A percentile compares a stretch with the other conserved stretches of the same genome.
Evolutionary conservation across 1,140 invertebrate genomes (phyloP).

Genomic region (Atta cephalotes): DNA sequence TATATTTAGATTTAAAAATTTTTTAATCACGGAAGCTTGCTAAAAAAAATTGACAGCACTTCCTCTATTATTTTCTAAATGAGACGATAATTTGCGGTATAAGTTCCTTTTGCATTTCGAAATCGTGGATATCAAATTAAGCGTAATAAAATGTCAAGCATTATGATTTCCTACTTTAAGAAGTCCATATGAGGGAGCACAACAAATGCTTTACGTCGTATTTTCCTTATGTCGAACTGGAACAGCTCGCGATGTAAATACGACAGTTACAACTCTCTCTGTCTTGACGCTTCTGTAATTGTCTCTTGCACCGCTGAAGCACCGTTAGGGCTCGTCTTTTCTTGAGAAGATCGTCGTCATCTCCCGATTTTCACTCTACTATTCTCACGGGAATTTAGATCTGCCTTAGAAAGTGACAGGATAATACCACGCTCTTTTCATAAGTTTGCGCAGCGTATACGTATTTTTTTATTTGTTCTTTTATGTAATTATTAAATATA

Average conservation of each 20-base stretch:
- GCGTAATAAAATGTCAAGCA: not conserved
- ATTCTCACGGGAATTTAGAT: slow-evolving; percentile 38
- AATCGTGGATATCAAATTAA: not conserved
- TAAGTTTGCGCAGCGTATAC: no score
- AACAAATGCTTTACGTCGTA: not conserved
- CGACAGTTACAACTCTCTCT: slow-evolving; percentile 41
- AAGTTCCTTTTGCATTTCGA: not conserved
- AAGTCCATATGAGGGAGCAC: not conserved
- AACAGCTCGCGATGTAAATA: slow-evolving; percentile 33
- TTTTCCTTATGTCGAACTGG: slow-evolving; percentile 47
- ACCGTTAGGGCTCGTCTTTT: slow-evolving; percentile 61
- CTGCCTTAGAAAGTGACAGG: slow-evolving; percentile 40
- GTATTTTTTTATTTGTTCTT: no score
- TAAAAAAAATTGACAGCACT: not conserved
- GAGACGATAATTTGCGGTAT: slow-evolving; percentile 1
- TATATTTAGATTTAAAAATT: not conserved
- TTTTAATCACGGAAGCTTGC: not conserved
- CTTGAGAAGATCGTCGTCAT: slow-evolving; percentile 14
- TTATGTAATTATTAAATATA: no score
- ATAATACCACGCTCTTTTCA: slow-evolving; percentile 1
- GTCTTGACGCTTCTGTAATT: slow-evolving; percentile 54
- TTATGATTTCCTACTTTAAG: not conserved
- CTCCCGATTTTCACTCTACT: slow-evolving; percentile 52
- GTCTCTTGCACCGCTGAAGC: slow-evolving; percentile 38
- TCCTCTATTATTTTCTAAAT: not conserved